Evolutionary conservation across 2,113 vertebrate species (phyloP).

Genomic region (Lanius ludovicianus): DNA sequence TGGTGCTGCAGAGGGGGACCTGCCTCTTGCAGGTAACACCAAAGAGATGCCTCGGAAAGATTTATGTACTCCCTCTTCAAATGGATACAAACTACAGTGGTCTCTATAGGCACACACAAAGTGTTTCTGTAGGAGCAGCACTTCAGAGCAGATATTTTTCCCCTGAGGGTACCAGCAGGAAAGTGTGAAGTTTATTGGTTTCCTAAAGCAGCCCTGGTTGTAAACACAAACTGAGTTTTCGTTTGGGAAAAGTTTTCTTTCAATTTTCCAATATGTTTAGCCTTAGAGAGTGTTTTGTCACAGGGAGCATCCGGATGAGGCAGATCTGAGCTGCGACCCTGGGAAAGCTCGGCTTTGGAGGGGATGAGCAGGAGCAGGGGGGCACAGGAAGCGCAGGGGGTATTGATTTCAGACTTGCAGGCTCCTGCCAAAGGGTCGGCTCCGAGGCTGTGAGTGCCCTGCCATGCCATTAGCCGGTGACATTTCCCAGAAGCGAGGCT

Average conservation of each 20-base stretch:
- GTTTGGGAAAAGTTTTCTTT: not conserved
- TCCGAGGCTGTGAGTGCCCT: not conserved
- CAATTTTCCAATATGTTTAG: fast-evolving
- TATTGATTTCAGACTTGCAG: conserved; percentile 13
- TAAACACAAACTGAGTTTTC: not conserved
- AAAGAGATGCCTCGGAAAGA: not conserved
- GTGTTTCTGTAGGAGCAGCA: not conserved
- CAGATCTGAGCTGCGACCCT: not conserved
- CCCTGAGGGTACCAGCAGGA: not conserved
- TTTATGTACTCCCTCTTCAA: not conserved
- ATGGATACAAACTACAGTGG: not conserved
- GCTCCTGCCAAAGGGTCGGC: not conserved
- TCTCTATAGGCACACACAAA: not conserved
- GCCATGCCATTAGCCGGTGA: not conserved
- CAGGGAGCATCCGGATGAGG: not conserved
- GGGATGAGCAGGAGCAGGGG: not conserved
- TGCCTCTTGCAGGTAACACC: not conserved
- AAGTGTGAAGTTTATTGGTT: not conserved
- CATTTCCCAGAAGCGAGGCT: not conserved
- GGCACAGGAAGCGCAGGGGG: not conserved
- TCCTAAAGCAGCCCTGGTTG: not conserved
- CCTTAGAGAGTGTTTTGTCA: not conserved
- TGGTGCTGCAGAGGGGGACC: not conserved
- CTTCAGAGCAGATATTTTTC: not conserved
- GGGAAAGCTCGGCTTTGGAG: not conserved